Base-by-base conservation (phyloP, 1,140 invertebrate genomes). In the Drosophila gunungcola region DNA sequence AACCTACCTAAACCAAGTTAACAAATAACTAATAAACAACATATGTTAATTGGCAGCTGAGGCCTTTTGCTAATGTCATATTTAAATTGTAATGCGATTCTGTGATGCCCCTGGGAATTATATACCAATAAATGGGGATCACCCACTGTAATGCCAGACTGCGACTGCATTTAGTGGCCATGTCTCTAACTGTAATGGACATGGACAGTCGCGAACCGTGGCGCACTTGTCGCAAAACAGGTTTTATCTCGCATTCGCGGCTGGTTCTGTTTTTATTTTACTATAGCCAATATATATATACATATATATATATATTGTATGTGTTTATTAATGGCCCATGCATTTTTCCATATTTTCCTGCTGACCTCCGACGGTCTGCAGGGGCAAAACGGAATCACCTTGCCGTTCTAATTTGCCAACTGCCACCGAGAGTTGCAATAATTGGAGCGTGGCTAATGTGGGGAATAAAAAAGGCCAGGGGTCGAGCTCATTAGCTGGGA, bases 261-360 rank as follows among this genome's bases (percentile, higher is more conserved):
- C 73, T 62, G 42, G 54, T 78, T 77, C 80, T 77, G 53, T 45
- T 29, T 43, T 70, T n/a, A 58, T 75, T 78, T 68, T 74, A 62
- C 54, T 69, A 46, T 52, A 72, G 52, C 70, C 72, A 80, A 80
- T 73, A 85, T 58, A 63, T 68, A n/a, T n/a, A n/a, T n/a, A n/a
- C n/a, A n/a, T n/a, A n/a, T n/a, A n/a, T n/a, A n/a, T n/a, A 21
- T 21, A 21, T 21, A 21, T 21, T 21, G 16, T 21, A 21, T 21
- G 64, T 52, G 32, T 53, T 74, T 79, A 74, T 80, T 73, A 89
- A 79, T 88, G 72, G 83, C 58, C 65, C 70, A 49, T 89, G 83
- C 83, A 89, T 89, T 88, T 88, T 73, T 89, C 81, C 83, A 88
- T 89, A 81, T 88, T 88, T 88, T 89, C 84, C 83, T 61, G 83